Conservation (phyloP, 2,888 invertebrate species). For the Clusia tigrina region DNA sequence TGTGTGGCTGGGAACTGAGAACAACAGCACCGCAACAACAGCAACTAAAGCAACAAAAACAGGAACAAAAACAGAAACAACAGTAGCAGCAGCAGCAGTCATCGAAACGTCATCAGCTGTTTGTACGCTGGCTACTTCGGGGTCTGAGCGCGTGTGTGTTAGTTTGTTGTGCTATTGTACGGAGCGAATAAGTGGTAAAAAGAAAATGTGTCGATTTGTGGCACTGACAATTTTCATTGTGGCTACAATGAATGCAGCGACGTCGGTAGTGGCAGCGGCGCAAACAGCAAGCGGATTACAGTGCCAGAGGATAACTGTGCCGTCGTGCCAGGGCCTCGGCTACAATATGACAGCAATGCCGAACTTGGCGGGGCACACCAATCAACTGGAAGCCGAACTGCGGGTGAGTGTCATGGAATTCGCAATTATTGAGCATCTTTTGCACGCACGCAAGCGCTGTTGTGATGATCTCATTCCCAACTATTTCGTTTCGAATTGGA, state of each 20-base stretch:
- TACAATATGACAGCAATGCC: conserved; percentile 89
- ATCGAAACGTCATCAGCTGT: not conserved
- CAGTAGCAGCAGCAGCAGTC: not conserved
- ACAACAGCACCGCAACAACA: not conserved
- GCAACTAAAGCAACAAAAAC: conserved; percentile 4
- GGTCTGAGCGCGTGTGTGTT: not conserved
- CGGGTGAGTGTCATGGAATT: conserved; percentile 68
- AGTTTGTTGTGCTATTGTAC: not conserved
- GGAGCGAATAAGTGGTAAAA: conserved; percentile 1
- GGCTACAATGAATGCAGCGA: not conserved
- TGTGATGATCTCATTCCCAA: no score
- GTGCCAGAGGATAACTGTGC: conserved; percentile 81
- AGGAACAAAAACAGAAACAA: conserved; percentile 1
- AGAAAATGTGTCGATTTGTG: not conserved
- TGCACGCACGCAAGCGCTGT: not conserved
- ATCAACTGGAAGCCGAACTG: conserved; percentile 82
- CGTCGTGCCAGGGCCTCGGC: conserved; percentile 81
- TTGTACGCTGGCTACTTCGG: not conserved
- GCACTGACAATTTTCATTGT: not conserved
- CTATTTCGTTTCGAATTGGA: no score
- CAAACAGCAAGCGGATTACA: conserved; percentile 65
- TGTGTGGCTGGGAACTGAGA: not conserved
- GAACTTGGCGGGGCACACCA: conserved; percentile 82
- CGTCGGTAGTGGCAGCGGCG: not conserved
- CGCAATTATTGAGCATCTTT: not conserved